Evolutionary conservation across 2,888 invertebrate genomes (phyloP).

Genomic region (Hypercompe scribonia): DNA sequence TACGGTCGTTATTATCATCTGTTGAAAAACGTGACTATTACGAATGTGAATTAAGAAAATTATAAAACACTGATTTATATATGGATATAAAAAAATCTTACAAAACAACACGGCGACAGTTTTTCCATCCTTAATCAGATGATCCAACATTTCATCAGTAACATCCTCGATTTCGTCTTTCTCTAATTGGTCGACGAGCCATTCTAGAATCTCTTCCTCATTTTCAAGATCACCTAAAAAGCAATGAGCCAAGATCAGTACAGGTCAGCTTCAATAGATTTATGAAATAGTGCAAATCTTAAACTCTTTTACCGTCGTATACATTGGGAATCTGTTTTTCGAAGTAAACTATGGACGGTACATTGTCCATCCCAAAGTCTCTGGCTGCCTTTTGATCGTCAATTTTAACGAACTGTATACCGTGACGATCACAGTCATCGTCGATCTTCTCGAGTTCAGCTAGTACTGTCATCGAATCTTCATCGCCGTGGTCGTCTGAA

Average conservation of each 20-base stretch:
- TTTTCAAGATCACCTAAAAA: constrained; percentile 92
- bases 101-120: constrained; percentile 96
- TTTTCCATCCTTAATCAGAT: constrained; percentile 95
- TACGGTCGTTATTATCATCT: constrained; percentile 96
- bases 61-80: constrained; percentile 17
- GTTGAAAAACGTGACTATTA: constrained; percentile 40
- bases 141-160: constrained; percentile 97
- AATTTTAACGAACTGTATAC: constrained; percentile 97
- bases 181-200: constrained; percentile 95
- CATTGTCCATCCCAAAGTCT: constrained; percentile 94
- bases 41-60: constrained; percentile 10
- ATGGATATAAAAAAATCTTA: constrained; percentile 84
- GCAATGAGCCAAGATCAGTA: constrained; percentile 14
- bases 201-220: constrained; percentile 95
- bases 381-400: constrained; percentile 94
- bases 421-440: constrained; percentile 96
- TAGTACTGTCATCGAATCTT: constrained; percentile 94
- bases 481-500: constrained; percentile 96
- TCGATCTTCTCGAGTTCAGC: constrained; percentile 96
- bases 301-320: constrained; percentile 90
- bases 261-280: neutral
- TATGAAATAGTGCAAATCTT: neutral
- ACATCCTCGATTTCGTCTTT: constrained; percentile 98
- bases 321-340: constrained; percentile 97
- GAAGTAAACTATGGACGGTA: constrained; percentile 96